Base-by-base conservation (phyloP, 2,113 vertebrate species). In the Uria aalge region DNA sequence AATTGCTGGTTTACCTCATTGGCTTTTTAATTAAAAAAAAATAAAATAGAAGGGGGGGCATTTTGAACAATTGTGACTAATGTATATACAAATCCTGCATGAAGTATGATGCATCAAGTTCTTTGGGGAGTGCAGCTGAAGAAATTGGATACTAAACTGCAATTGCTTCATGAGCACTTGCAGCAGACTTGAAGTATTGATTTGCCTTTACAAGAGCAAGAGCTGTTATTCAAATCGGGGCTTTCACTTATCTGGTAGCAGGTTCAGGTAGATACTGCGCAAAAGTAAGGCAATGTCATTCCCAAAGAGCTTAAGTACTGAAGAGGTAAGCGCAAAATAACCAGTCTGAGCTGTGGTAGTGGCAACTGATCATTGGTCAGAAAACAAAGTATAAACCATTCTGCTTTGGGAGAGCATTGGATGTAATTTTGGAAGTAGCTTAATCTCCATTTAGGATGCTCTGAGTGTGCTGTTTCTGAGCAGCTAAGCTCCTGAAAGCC, bases 1-100 rank as follows among this genome's bases (percentile, higher is more conserved):
- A 68, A 71, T 64, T 68, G 18, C 11, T 62, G 8, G 2, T 78
- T 79, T 69, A 69, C 8, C 5, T 30, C 38, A 32, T 17, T 84
- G 41, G 4, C 18, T 79, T 15, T 14, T 50, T 85, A 55, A 68
- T 53, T 29, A 11, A 40, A 40, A 52, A 52, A n/a, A 57, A 47
- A 73, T 43, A 67, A 41, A 9, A 29, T 4, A 6, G 3, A 5
- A 4, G 4, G 16, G 5, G 2, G 20, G 6, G 8, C 4, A 38
- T 57, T 63, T 68, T 47, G 53, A 62, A 15, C 3, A 0, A 7
- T 79, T 50, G n/a, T 69, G 52, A 23, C 24, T 47, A 48, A 40
- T 5, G 5, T 45, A 27, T n/a, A 21, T 47, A 23, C 13, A 68
- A 67, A 40, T 67, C 17, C 53, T 59, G 10, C 9, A 9, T 9